These are phyloP conservation scores for Cepaea hortensis DNA, from an alignment of 2,888 invertebrate genomes.

Conservation along the genomic window DNA sequence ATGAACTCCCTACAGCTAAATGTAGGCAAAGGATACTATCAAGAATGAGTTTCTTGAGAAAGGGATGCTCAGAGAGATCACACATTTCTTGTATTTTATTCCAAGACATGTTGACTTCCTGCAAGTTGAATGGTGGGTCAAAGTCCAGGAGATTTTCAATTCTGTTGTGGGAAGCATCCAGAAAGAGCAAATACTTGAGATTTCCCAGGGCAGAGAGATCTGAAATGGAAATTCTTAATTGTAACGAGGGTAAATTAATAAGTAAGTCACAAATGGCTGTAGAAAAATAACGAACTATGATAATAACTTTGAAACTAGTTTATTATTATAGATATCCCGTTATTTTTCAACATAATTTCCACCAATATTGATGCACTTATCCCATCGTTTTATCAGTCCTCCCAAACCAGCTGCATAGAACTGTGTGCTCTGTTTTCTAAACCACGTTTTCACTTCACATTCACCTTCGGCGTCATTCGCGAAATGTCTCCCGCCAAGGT, in stretches of 20 bases:
- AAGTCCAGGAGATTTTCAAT: slow-evolving; percentile 72
- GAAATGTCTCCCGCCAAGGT: too few species aligned
- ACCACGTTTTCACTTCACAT: background rate
- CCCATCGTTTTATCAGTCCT: background rate
- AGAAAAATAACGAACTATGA: too few species aligned
- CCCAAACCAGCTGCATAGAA: too few species aligned
- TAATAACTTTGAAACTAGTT: too few species aligned
- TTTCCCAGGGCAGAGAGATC: slow-evolving; percentile 72
- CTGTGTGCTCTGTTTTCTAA: background rate
- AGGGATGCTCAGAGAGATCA: slow-evolving; percentile 72
- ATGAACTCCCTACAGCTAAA: background rate
- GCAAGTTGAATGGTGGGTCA: slow-evolving; percentile 71
- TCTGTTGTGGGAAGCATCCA: slow-evolving; percentile 75
- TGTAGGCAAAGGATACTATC: slow-evolving; percentile 72
- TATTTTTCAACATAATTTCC: too few species aligned
- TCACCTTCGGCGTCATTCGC: too few species aligned
- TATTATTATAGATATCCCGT: too few species aligned
- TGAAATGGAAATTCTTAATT: slow-evolving; percentile 47
- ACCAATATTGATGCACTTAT: background rate
- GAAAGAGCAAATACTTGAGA: slow-evolving; percentile 69
- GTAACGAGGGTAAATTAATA: background rate
- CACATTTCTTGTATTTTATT: slow-evolving; percentile 72
- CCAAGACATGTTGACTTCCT: slow-evolving; percentile 73
- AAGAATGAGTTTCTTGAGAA: slow-evolving; percentile 67
- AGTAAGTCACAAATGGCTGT: too few species aligned